These are phyloP conservation scores for Indicator maculatus DNA, from an alignment of 2,113 vertebrate species.

Conservation along the genomic window DNA sequence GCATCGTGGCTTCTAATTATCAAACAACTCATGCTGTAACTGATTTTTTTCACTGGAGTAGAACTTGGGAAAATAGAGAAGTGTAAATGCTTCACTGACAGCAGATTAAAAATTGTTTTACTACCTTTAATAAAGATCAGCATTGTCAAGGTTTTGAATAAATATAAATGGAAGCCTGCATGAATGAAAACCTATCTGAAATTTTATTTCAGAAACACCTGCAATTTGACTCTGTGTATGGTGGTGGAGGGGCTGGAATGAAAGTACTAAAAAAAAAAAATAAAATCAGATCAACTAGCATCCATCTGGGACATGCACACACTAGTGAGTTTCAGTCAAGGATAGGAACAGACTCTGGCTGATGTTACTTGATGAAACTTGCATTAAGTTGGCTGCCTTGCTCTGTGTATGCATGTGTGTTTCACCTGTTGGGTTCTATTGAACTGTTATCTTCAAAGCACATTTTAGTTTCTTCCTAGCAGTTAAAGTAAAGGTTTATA, in stretches of 20 bases:
- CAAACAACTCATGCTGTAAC: not conserved
- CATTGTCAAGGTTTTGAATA: conserved; percentile 27
- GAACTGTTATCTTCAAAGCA: not conserved
- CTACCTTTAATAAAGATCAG: conserved; percentile 43
- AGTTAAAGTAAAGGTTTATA: not conserved
- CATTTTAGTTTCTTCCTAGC: not conserved
- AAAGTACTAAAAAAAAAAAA: not conserved
- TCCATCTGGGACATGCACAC: not conserved
- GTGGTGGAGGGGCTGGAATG: not conserved
- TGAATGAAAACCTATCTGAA: not conserved
- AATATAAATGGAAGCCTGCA: not conserved
- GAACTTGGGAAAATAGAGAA: conserved; percentile 49
- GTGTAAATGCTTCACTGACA: conserved; percentile 39
- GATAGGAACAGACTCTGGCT: not conserved
- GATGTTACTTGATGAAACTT: conserved; percentile 3
- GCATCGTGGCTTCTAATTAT: not conserved
- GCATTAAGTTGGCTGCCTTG: not conserved
- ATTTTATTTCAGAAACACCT: not conserved
- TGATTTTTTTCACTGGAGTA: conserved; percentile 44
- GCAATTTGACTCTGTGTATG: not conserved
- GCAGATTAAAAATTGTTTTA: conserved; percentile 28
- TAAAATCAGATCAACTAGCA: not conserved
- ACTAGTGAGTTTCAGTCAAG: not conserved
- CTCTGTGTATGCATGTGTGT: not conserved
- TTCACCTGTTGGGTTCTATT: not conserved